Percentiles rank a stretch among this genome's conserved stretches.
Evolutionary conservation across 2,888 invertebrate species (phyloP).

Genomic region (Poecilus cupreus): DNA sequence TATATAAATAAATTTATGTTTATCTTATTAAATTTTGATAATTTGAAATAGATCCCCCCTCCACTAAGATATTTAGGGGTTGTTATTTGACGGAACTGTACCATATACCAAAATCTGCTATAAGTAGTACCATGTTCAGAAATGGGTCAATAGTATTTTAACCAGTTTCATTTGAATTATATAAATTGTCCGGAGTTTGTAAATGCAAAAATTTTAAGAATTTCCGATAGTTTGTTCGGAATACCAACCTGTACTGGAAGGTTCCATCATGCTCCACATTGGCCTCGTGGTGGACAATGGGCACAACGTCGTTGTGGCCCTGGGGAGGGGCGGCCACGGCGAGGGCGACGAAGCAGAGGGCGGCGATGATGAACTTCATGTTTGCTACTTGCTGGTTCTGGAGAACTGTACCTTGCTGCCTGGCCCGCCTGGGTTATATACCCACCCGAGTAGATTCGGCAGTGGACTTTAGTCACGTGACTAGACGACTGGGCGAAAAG

Average conservation of each 20-base stretch:
- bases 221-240: too few species aligned
- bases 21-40: too few species aligned
- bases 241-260: constrained; percentile 75
- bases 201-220: not conserved
- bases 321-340: constrained; percentile 67
- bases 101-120: too few species aligned
- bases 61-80: too few species aligned
- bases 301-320: constrained; percentile 65
- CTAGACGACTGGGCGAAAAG: too few species aligned
- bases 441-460: not conserved
- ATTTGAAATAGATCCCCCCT: too few species aligned
- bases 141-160: too few species aligned
- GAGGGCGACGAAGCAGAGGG: constrained; percentile 52
- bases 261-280: constrained; percentile 75
- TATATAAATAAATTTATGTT: too few species aligned
- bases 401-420: constrained; percentile 44
- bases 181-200: too few species aligned
- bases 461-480: constrained; percentile 21
- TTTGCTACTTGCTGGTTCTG: constrained; percentile 67
- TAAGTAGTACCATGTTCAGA: too few species aligned
- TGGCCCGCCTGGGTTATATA: constrained; percentile 40
- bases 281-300: constrained; percentile 75
- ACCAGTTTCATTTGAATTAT: too few species aligned
- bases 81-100: too few species aligned
- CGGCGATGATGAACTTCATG: constrained; percentile 70